A percentile compares a stretch with the other conserved stretches of the same genome.
These are phyloP conservation scores for Clarias fuscus DNA, from an alignment of 2,797 vertebrate species.

Conservation along the genomic window DNA sequence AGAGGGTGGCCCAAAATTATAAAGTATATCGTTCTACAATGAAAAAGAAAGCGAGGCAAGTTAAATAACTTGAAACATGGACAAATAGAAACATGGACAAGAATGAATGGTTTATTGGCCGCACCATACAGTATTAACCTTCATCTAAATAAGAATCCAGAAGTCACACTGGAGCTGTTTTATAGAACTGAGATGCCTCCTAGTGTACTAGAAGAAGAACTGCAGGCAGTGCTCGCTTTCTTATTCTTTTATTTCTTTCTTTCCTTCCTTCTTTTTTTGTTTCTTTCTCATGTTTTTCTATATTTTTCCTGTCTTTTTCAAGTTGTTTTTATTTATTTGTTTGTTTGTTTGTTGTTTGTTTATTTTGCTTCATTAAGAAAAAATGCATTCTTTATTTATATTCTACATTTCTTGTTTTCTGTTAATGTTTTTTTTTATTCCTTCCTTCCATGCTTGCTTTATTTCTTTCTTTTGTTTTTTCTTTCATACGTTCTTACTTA, in stretches of 20 bases:
- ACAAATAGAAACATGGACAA: not conserved
- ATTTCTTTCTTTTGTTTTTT: no score
- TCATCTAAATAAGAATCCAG: not conserved
- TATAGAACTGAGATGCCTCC: conserved; percentile 73
- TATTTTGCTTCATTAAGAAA: not conserved
- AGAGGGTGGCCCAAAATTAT: not conserved
- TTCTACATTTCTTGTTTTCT: no score
- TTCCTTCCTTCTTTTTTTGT: not conserved
- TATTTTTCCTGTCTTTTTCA: not conserved
- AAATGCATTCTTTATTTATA: no score
- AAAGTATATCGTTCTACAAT: not conserved
- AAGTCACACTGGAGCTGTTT: conserved; percentile 9
- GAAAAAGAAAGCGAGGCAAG: not conserved
- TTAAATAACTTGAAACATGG: not conserved
- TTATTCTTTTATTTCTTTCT: not conserved
- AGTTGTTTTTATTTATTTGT: not conserved
- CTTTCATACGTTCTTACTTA: not conserved
- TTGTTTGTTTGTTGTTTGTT: not conserved
- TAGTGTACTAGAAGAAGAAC: conserved; percentile 68
- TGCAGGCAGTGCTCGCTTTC: conserved; percentile 57
- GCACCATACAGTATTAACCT: not conserved
- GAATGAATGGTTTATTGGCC: not conserved
- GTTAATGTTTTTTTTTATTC: no score
- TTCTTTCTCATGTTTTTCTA: not conserved
- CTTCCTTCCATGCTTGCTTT: no score